Base-by-base conservation (phyloP, 37 sponge, comb jelly and placozoan genomes). In the Hexactinellida sp. region DNA sequence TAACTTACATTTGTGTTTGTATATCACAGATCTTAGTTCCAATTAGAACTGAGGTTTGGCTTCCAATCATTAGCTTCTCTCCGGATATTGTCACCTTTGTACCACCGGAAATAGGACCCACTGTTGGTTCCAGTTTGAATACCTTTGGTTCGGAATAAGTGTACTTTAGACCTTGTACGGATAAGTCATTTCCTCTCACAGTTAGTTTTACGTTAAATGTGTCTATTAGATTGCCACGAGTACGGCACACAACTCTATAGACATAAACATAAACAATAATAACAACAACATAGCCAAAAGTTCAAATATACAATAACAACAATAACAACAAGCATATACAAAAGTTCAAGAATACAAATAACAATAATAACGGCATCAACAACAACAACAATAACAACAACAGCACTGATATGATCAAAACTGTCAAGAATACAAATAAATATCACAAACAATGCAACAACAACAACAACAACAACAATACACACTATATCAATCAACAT, bases 101-200 rank as follows among this genome's bases (percentile, higher is more conserved):
- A 32, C 76, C 30, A 21, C 76, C 76, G 5, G 76, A 63, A 63
- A 63, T n/a, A 32, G 76, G 76, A 25, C 76, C 76, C 3, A 63
- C 3, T 32, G 1, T 63, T 25, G 76, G 76, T 63, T 63, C 76
- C 28, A 63, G 5, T 63, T 63, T 1, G 13, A 63, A 63, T 23
- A 63, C 76, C 30, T 63, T 63, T 63, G 76, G 76, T 63, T 63
- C 76, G 32, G 76, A 63, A n/a, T 63, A 63, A 28, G 76, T 63
- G 76, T 63, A 63, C 76, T 25, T 7, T 1, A 63, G 76, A 1
- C 76, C 76, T 25, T 10, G 21, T 3, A 63, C 13, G 3, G 30
- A n/a, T n/a, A 21, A 23, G 76, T 28, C 13, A 7, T n/a, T 63
- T 7, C 13, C 30, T 63, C 30, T 23, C 34, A 63, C 3, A 7